These are phyloP conservation scores for Muntiacus muntjak DNA, from an alignment of 2,113 vertebrate genomes.

Conservation along the genomic window DNA sequence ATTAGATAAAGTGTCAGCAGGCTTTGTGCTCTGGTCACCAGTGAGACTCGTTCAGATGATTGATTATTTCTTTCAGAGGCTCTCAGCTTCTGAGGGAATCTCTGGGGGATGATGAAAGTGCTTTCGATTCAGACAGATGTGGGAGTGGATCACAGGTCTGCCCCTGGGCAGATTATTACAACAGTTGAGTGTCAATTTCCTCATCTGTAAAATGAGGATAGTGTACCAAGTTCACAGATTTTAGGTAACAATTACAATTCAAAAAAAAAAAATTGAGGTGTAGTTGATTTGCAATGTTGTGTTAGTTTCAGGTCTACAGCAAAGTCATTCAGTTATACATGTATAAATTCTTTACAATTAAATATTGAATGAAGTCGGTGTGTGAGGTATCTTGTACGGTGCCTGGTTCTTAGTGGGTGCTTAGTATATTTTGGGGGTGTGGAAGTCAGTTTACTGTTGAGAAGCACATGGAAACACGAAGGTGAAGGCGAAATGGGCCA, in stretches of 20 bases:
- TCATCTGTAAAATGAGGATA: neutral
- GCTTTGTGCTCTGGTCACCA: neutral
- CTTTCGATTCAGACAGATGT: neutral
- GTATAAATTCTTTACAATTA: neutral
- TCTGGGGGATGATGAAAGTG: neutral
- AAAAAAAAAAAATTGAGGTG: neutral
- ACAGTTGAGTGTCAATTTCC: neutral
- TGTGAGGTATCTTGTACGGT: neutral
- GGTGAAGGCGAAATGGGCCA: neutral
- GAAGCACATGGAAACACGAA: neutral
- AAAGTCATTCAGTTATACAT: neutral
- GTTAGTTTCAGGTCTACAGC: neutral
- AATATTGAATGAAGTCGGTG: neutral
- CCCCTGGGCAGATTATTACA: neutral
- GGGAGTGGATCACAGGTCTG: neutral
- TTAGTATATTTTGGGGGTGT: neutral
- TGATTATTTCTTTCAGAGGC: neutral
- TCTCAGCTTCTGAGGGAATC: neutral
- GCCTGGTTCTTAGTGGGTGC: neutral
- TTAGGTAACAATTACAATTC: neutral
- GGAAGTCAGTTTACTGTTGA: neutral
- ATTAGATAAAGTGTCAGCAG: neutral
- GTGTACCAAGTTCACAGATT: neutral
- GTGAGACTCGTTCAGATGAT: neutral
- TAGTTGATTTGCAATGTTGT: neutral